Evolutionary conservation across 1,140 invertebrate genomes (phyloP), one percentile per base, ranked within the genome.

Genomic region (Drosophila erecta): DNA sequence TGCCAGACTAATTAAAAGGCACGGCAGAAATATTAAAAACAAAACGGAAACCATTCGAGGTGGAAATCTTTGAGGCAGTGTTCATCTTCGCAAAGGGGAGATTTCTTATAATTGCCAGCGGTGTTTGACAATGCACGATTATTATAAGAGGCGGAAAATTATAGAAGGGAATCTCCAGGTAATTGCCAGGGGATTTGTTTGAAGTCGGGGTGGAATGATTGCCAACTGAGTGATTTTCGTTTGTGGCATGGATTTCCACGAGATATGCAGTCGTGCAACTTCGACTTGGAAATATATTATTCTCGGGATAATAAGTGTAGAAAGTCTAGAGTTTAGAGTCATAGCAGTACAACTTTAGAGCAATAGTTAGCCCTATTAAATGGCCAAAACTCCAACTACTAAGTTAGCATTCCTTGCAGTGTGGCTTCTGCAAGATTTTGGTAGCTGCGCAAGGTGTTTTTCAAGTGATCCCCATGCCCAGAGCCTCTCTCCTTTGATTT

Each of bases 1-100:
- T 55, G 47, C 67, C 79, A 84, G 84, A 89, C 84, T 87, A 87
- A 87, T 87, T 87, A 89, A 84, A 76, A 87, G 79, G 62, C 56
- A 65, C 74, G 69, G 70, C 70, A 64, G 66, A 64, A 81, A 72
- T 81, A 43, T 41, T 40, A 67, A 73, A 62, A 54, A 51, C 40
- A 59, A 71, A 50, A 35, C 11, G 37, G 22, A 49, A 47, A 53
- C 54, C 60, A 67, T 57, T 61, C 56, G 40, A 55, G 76, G 56
- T 61, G 76, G 33, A 44, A 49, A 54, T 67, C 76, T 61, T 67
- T 67, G 64, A 62, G 64, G 20, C 46, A 64, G 64, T 67, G 59
- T 44, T 41, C 60, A 65, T 67, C 64, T 30, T 30, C 6, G 27
- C 24, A 3, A 2, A 20, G 30, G 38, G 35, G 22, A 20, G 46